Conservation (phyloP, 2,797 vertebrate genomes). For the Sciaenops ocellatus region DNA sequence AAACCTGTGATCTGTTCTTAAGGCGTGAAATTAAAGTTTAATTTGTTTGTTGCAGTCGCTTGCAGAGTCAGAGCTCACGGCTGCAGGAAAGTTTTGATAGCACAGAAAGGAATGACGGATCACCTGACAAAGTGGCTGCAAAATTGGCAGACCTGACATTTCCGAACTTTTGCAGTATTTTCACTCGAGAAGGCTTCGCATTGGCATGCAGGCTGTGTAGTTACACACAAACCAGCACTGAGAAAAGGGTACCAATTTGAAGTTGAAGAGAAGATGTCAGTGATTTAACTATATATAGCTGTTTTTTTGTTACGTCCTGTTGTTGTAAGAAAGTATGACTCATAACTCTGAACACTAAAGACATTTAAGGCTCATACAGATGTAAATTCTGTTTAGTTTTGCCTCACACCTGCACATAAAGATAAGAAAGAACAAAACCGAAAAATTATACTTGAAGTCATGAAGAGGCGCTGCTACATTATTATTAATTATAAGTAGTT, state of each 20-base stretch:
- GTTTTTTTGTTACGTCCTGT: not conserved
- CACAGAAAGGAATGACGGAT: not conserved
- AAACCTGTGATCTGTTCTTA: constrained; percentile 1
- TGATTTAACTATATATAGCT: not conserved
- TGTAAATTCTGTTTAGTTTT: not conserved
- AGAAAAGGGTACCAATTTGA: not conserved
- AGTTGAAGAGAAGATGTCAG: not conserved
- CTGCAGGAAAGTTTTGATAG: constrained; percentile 10
- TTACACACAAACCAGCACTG: not conserved
- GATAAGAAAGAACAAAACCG: no score
- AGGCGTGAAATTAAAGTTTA: constrained; percentile 26
- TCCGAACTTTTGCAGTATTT: not conserved
- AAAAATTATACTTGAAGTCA: no score
- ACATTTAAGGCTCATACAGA: not conserved
- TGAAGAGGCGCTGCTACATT: no score
- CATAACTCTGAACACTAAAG: not conserved
- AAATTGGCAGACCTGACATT: constrained; percentile 8
- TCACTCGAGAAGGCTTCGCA: not conserved
- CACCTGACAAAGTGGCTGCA: not conserved
- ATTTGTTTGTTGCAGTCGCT: not conserved
- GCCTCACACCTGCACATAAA: no score
- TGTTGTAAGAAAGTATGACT: not conserved
- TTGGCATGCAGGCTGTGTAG: not conserved
- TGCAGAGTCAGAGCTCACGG: constrained; percentile 1
- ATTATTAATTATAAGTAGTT: no score